Evolutionary conservation across 2,113 vertebrate species (phyloP).

Genomic region (Festucalex cinctus): DNA sequence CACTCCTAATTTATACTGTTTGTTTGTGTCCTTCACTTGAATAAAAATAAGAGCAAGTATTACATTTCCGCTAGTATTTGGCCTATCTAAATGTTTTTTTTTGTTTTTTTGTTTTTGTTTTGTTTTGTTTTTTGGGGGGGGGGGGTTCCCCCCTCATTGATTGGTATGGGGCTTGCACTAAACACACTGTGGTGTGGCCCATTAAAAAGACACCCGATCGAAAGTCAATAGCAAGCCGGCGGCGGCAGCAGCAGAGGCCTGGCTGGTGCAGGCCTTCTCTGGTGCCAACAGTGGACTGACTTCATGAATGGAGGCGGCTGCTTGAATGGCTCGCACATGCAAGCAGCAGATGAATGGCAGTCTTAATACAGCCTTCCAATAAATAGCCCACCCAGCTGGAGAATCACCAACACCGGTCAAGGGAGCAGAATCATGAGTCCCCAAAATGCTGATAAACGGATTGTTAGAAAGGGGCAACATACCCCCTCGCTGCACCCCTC

Average conservation of each 20-base stretch:
- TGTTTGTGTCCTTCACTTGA: background rate
- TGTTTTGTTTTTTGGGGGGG: too few species aligned
- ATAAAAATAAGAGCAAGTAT: background rate
- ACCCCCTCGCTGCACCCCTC: background rate
- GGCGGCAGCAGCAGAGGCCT: conserved; percentile 26
- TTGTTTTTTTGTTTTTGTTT: too few species aligned
- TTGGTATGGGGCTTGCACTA: background rate
- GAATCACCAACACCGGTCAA: background rate
- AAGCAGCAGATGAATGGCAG: conserved; percentile 54
- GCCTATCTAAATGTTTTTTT: too few species aligned
- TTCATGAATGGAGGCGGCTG: conserved; percentile 66
- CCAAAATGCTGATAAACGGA: conserved; percentile 40
- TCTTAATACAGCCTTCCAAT: background rate
- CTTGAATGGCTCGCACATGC: conserved; percentile 60
- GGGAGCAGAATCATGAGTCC: conserved; percentile 16
- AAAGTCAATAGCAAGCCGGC: conserved; percentile 58
- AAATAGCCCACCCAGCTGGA: background rate
- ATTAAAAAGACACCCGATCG: conserved; percentile 52
- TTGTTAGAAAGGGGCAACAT: conserved; percentile 36
- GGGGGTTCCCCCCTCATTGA: background rate
- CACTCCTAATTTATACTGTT: too few species aligned
- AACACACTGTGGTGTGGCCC: background rate
- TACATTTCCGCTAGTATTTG: background rate
- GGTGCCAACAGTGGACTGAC: conserved; percentile 51
- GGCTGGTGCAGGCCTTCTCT: conserved; percentile 30